These are phyloP conservation scores for Dermolepida albohirtum DNA, from an alignment of 2,888 invertebrate species.

Conservation along the genomic window DNA sequence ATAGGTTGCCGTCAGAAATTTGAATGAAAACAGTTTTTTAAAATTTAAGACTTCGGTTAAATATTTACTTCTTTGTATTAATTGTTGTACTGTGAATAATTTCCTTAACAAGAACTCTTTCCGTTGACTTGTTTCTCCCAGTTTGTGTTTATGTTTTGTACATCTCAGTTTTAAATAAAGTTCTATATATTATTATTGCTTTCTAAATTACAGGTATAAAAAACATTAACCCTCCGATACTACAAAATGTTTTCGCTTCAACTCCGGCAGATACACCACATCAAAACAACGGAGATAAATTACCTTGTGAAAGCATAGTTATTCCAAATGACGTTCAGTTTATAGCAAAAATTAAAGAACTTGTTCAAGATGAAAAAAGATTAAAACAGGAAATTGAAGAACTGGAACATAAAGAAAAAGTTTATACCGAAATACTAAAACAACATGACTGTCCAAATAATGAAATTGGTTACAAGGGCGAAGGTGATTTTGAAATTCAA, in stretches of 20 bases:
- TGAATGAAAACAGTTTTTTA: too few relatives aligned
- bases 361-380: constrained; percentile 70
- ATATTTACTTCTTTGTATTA: too few relatives aligned
- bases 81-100: too few relatives aligned
- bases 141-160: too few relatives aligned
- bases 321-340: constrained; percentile 59
- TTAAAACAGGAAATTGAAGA: constrained; percentile 73
- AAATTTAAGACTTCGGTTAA: too few relatives aligned
- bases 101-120: too few relatives aligned
- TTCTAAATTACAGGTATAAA: too few relatives aligned
- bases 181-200: too few relatives aligned
- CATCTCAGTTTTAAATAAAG: too few relatives aligned
- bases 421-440: constrained; percentile 78
- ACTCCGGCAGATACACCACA: background rate
- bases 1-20: too few relatives aligned
- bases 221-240: background rate
- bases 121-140: too few relatives aligned
- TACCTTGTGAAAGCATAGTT: background rate
- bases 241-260: constrained; percentile 1
- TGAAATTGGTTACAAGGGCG: constrained; percentile 16
- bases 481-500: constrained; percentile 35
- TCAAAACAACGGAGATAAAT: background rate
- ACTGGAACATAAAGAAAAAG: constrained; percentile 73
- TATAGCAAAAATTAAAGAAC: constrained; percentile 66
- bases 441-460: constrained; percentile 68